Conservation (phyloP, 2,113 vertebrate genomes). For the Budorcas taxicolor region DNA sequence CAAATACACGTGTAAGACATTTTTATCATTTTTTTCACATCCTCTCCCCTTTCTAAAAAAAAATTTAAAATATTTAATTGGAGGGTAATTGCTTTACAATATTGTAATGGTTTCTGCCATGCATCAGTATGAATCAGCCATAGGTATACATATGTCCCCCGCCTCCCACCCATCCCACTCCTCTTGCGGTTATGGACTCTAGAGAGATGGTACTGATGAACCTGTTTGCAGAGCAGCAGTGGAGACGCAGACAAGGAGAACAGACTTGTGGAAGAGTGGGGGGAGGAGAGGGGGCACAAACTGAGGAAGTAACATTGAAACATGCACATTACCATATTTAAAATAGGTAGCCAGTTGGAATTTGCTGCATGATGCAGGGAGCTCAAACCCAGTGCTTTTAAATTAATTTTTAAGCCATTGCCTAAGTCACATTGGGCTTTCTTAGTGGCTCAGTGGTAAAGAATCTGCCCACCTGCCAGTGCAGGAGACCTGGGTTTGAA, state of each 20-base stretch:
- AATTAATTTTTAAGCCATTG: background rate
- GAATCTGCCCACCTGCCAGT: fast-evolving
- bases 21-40: background rate
- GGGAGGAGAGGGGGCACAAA: background rate
- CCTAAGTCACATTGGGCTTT: background rate
- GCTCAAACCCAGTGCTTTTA: background rate
- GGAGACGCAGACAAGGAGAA: background rate
- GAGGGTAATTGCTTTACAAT: background rate
- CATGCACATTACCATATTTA: background rate
- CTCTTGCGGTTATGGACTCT: background rate
- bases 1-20: background rate
- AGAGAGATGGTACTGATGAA: background rate
- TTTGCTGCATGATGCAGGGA: background rate
- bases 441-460: background rate
- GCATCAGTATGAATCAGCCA: background rate
- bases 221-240: background rate
- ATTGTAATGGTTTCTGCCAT: background rate
- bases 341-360: background rate
- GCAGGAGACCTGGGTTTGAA: background rate
- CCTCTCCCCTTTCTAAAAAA: background rate
- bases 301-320: background rate
- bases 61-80: background rate
- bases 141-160: background rate
- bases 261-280: background rate
- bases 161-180: background rate